These are phyloP conservation scores for Zeugodacus cucurbitae DNA, from an alignment of 1,140 invertebrate species.

Conservation along the genomic window DNA sequence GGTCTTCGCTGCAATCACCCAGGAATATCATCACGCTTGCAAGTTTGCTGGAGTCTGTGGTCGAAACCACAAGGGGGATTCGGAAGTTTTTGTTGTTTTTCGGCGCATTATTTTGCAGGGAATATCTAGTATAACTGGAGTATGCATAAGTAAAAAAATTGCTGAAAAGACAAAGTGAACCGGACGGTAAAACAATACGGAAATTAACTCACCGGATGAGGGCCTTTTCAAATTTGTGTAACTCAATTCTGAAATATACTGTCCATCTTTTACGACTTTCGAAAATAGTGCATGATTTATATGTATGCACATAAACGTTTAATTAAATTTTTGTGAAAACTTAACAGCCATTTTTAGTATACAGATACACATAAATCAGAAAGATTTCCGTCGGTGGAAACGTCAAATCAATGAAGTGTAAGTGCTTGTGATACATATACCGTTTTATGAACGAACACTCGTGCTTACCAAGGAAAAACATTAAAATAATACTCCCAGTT, in stretches of 20 bases:
- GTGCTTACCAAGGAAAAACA: not conserved
- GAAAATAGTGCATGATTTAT: not conserved
- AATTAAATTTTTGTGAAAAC: slow-evolving; percentile 2
- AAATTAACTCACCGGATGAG: slow-evolving; percentile 43
- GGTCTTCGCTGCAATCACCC: slow-evolving; percentile 63
- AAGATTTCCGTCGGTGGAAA: slow-evolving; percentile 1
- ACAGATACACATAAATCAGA: not conserved
- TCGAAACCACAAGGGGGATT: slow-evolving; percentile 64
- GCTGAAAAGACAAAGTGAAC: slow-evolving; percentile 17
- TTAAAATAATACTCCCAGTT: not conserved
- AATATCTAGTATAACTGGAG: not conserved
- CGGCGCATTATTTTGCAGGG: slow-evolving; percentile 31
- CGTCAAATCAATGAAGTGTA: not conserved
- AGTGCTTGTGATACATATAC: not conserved
- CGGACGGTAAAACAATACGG: slow-evolving; percentile 37
- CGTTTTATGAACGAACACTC: no score
- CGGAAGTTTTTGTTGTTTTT: slow-evolving; percentile 53
- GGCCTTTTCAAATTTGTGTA: slow-evolving; percentile 25
- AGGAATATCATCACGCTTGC: slow-evolving; percentile 56
- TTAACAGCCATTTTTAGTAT: not conserved
- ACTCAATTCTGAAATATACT: slow-evolving; percentile 26
- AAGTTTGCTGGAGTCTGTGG: slow-evolving; percentile 64
- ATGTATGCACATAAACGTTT: not conserved
- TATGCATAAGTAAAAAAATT: not conserved
- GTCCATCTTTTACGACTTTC: not conserved